Evolutionary conservation across 1,140 invertebrate genomes (phyloP), one percentile per base, ranked within the genome.

Genomic region (Odontomachus brunneus): DNA sequence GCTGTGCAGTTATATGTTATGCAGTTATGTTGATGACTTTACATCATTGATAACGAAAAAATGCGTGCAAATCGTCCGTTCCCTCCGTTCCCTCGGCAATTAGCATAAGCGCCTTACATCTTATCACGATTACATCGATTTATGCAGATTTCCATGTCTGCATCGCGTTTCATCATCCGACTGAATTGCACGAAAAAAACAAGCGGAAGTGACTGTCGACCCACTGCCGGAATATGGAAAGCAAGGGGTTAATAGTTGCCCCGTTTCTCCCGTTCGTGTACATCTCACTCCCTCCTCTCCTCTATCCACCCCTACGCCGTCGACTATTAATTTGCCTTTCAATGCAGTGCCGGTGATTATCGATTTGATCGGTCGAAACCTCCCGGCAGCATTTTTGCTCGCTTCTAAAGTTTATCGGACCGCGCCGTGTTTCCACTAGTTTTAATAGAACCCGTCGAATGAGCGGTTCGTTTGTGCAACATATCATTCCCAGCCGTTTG

Each of bases 241-340:
- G 65, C 33, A 57, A 57, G 65, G 33, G 48, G 48, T 66, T 76
- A 76, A 76, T 76, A 76, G 75, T 78, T 78, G 51, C 51, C 49
- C 57, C 75, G 75, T 55, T 78, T 78, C 63, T 17, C 75, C 69
- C 63, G 49, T 69, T 69, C 75, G 62, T 49, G 75, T 63, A 69
- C 75, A 78, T 69, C 63, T 78, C 75, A 44, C 66, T 22, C 75
- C 26, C 60, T 3, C 29, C 29, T 5, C 29, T n/a, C n/a, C n/a
- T n/a, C n/a, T n/a, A n/a, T n/a, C n/a, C n/a, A n/a, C n/a, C n/a
- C n/a, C n/a, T n/a, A n/a, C n/a, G n/a, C 29, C 55, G 74, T 24
- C 74, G 62, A 66, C 75, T 80, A 80, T 80, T 80, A 80, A 80
- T 80, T 80, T 80, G 75, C 75, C 75, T 80, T 80, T 80, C 75